Percentiles rank a stretch among this genome's conserved stretches.
These are phyloP conservation scores for Muscicapa comitata DNA, from an alignment of 2,797 vertebrate genomes.

Conservation along the genomic window DNA sequence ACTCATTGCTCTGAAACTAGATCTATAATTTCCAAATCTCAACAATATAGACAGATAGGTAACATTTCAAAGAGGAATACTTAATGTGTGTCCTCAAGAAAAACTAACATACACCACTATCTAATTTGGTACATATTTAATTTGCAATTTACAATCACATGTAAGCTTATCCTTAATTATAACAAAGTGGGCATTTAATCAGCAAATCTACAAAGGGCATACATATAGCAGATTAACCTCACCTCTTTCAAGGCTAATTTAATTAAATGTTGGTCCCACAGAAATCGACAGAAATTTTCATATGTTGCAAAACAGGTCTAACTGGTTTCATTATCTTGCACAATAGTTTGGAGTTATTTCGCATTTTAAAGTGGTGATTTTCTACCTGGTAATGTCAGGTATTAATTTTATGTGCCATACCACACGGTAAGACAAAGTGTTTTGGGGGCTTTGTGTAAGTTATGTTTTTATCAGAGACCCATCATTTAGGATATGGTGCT, in stretches of 20 bases:
- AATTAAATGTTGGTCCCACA: background rate
- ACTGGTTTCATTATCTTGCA: background rate
- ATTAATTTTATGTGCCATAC: background rate
- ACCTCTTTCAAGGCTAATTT: background rate
- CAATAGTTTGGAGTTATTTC: background rate
- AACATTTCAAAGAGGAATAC: background rate
- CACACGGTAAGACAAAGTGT: background rate
- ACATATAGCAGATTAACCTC: background rate
- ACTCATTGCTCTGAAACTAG: background rate
- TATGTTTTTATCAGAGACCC: background rate
- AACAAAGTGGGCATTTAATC: conserved; percentile 4
- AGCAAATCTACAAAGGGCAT: conserved; percentile 1
- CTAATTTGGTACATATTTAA: conserved; percentile 18
- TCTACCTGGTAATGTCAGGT: background rate
- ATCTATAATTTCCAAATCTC: background rate
- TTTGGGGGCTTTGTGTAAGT: background rate
- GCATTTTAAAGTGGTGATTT: background rate
- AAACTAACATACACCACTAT: background rate
- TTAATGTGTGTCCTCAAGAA: background rate
- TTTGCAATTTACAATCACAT: background rate
- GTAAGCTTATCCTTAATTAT: background rate
- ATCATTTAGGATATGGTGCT: background rate
- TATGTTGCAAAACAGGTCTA: background rate
- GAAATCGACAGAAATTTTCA: background rate
- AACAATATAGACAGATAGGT: background rate